Evolutionary conservation across 2,888 invertebrate genomes (phyloP).

Genomic region (Buathra laborator): DNA sequence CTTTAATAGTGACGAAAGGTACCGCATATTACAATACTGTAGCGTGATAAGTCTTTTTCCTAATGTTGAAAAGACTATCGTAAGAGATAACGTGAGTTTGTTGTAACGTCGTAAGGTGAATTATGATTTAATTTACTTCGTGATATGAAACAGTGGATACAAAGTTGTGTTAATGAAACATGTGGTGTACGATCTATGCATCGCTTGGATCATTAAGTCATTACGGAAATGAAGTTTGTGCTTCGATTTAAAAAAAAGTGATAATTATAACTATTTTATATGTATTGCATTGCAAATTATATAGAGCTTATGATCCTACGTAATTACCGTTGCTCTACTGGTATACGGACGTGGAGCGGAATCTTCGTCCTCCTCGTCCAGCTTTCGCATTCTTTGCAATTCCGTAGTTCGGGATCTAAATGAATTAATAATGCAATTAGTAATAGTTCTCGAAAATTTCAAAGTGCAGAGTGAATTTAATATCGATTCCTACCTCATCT

Average conservation of each 20-base stretch:
- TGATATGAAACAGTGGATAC: slow-evolving; percentile 2
- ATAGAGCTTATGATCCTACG: slow-evolving; percentile 68
- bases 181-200: neutral
- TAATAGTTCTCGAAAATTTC: neutral
- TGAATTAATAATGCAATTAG: slow-evolving; percentile 15
- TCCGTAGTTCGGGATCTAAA: slow-evolving; percentile 76
- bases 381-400: slow-evolving; percentile 77
- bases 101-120: slow-evolving; percentile 8
- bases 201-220: neutral
- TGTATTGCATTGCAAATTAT: slow-evolving; percentile 7
- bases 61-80: neutral
- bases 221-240: slow-evolving; percentile 34
- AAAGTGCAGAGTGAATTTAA: neutral
- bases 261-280: slow-evolving; percentile 25
- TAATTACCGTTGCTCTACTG: slow-evolving; percentile 78
- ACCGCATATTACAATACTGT: slow-evolving; percentile 15
- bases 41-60: neutral
- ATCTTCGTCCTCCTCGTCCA: slow-evolving; percentile 80
- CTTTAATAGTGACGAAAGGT: neutral
- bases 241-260: slow-evolving; percentile 15
- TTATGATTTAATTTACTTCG: slow-evolving; percentile 18
- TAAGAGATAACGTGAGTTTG: slow-evolving; percentile 19
- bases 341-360: slow-evolving; percentile 67
- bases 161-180: slow-evolving; percentile 13
- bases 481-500: slow-evolving; percentile 80